These are phyloP conservation scores for Eledone cirrhosa DNA, from an alignment of 2,888 invertebrate species.

Conservation along the genomic window DNA sequence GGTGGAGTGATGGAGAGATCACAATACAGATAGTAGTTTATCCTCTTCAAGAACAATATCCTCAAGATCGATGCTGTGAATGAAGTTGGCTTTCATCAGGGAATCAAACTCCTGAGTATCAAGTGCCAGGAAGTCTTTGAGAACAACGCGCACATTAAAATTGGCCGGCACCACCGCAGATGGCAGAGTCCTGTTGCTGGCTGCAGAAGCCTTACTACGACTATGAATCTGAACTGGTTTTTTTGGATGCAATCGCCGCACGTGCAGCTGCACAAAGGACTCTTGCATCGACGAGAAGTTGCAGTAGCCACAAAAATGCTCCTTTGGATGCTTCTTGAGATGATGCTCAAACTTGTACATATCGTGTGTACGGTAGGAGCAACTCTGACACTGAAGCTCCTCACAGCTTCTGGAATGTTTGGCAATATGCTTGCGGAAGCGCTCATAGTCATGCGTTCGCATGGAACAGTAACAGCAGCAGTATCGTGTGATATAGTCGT, in stretches of 20 bases:
- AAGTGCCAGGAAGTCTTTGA: conserved; percentile 18
- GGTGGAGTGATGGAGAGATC: neutral
- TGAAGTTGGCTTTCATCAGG: neutral
- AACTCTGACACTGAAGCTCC: conserved; percentile 1
- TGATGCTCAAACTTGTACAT: conserved; percentile 18
- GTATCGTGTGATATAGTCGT: neutral
- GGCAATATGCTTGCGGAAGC: conserved; percentile 20
- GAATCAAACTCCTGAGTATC: conserved; percentile 7
- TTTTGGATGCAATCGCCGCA: conserved; percentile 19
- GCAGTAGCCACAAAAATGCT: conserved; percentile 23
- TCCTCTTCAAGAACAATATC: conserved; percentile 10
- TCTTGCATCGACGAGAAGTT: conserved; percentile 20
- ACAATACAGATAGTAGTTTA: conserved; percentile 6
- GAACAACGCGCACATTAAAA: neutral
- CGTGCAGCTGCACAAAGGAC: conserved; percentile 18
- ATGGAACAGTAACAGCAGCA: conserved; percentile 13
- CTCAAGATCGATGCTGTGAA: neutral
- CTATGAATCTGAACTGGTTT: conserved; percentile 13
- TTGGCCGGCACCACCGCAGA: neutral
- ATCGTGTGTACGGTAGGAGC: conserved; percentile 1
- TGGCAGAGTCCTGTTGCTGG: neutral
- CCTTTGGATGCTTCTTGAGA: neutral
- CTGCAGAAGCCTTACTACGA: neutral
- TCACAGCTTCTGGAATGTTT: conserved; percentile 11
- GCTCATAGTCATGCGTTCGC: conserved; percentile 10